Evolutionary conservation across 2,888 invertebrate genomes (phyloP), one percentile per base, ranked within the genome.

Genomic region (Schizaphis graminum): DNA sequence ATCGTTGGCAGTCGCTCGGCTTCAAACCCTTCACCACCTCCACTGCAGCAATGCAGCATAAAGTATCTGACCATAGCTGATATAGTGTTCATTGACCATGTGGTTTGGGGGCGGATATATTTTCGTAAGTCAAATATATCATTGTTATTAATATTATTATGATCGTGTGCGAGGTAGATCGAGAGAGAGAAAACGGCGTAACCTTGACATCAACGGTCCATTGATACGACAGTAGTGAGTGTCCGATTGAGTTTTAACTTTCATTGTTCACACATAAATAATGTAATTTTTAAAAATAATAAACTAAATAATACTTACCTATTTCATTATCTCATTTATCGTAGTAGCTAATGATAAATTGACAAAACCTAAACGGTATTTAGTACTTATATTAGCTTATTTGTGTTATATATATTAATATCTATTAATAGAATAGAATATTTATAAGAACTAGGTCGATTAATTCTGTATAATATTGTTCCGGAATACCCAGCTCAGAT

Each of bases 71-170:
- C 35, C 77, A n/a, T 47, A 53, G 24, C 47, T 57, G 47, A 28
- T 87, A 47, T 16, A 13, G 67, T 47, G 47, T 49, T 35, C 67
- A 67, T n/a, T 26, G 67, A 35, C 7, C 35, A 21, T 21, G 90
- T 47, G 67, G 35, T 91, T 91, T 35, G 77, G 91, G 91, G 77
- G 77, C 77, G 77, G 77, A 91, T 77, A 53, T 91, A 91, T 53
- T 91, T 91, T 91, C 7, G 77, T 91, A 53, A n/a, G 47, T 47
- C 35, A n/a, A 77, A 91, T 47, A 16, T 5, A 67, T 67, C 67
- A 67, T 67, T 67, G 35, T 67, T 67, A 16, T 67, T 67, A n/a
- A 67, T 67, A 67, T 67, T 16, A 67, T 67, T 67, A 67, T n/a
- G 21, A 53, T 53, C 21, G 21, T 21, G 21, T 16, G 56, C 26